Base-by-base conservation (phyloP, 2,888 invertebrate genomes). In the Sesamia inferens region DNA sequence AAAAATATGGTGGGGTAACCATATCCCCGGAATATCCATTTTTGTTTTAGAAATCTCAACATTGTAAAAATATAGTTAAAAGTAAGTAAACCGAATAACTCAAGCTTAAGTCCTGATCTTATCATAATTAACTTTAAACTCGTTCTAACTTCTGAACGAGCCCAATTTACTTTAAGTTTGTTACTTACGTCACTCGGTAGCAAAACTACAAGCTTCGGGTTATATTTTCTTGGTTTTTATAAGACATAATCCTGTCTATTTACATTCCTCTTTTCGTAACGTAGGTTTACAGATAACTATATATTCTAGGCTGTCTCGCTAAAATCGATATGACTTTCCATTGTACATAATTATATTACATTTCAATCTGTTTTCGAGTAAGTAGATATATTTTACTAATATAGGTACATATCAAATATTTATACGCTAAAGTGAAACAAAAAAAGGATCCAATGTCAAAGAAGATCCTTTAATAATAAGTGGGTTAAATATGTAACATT, bases 141-240 rank as follows among this genome's bases (percentile, higher is more conserved):
- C 68, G 65, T 71, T 80, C 42, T 66, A 80, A 83, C 81, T 81
- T 75, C 19, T 19, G 19, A 55, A 47, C 8, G 59, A 68, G 75
- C 58, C 68, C 76, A 68, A 71, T 81, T 83, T 75, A 83, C 69
- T 83, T 70, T 65, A 58, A 83, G 57, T 81, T 80, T 69, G 63
- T 39, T 59, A 73, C 61, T 65, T 31, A 51, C 82, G 14, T 63
- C 57, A 78, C 59, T 57, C 13, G 13, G 16, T 3, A 16, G 62
- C 14, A 48, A 44, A 65, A 71, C 66, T 79, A 78, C 62, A 71
- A 67, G 19, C 31, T 77, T 44, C 55, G 31, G n/a, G 42, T 13
- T 68, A 13, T 44, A 39, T 68, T 68, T 63, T 63, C 19, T 57
- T 58, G 16, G 11, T 54, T 68, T 80, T 55, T 39, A 4, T 8